Percentiles rank a stretch among this genome's conserved stretches.
These are phyloP conservation scores for Stenchaetothrips biformis DNA, from an alignment of 2,888 invertebrate genomes.

Conservation along the genomic window DNA sequence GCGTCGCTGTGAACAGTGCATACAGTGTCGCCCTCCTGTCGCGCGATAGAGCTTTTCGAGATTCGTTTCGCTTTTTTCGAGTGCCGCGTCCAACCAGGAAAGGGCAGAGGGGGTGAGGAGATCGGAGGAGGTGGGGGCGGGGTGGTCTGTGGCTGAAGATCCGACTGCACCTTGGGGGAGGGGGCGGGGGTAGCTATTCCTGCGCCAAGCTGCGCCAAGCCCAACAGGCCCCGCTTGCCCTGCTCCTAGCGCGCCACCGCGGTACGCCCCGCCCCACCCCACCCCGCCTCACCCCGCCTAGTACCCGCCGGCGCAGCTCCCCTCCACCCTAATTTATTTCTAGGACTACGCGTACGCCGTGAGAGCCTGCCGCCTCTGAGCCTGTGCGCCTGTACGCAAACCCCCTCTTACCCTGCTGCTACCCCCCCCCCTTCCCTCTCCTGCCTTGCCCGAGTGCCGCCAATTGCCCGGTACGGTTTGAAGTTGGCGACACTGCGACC, in stretches of 20 bases:
- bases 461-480: background rate
- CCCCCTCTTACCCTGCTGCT: background rate
- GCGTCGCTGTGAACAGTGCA: too few relatives aligned
- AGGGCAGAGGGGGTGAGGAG: too few relatives aligned
- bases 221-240: background rate
- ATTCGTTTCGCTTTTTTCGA: too few relatives aligned
- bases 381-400: background rate
- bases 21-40: too few relatives aligned
- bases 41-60: too few relatives aligned
- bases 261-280: background rate
- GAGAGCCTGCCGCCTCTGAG: background rate
- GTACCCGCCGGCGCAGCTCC: background rate
- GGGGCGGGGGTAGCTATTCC: too few relatives aligned
- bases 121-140: too few relatives aligned
- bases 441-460: background rate
- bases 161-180: too few relatives aligned
- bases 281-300: background rate
- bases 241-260: background rate
- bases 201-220: too few relatives aligned
- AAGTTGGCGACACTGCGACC: too few relatives aligned
- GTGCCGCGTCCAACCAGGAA: too few relatives aligned
- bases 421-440: background rate
- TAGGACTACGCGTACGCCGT: background rate
- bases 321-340: conserved; percentile 16
- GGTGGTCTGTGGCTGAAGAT: too few relatives aligned